A percentile compares a stretch with the other conserved stretches of the same genome.
These are phyloP conservation scores for Mormyrus lacerda DNA, from an alignment of 2,113 vertebrate genomes.

Conservation along the genomic window DNA sequence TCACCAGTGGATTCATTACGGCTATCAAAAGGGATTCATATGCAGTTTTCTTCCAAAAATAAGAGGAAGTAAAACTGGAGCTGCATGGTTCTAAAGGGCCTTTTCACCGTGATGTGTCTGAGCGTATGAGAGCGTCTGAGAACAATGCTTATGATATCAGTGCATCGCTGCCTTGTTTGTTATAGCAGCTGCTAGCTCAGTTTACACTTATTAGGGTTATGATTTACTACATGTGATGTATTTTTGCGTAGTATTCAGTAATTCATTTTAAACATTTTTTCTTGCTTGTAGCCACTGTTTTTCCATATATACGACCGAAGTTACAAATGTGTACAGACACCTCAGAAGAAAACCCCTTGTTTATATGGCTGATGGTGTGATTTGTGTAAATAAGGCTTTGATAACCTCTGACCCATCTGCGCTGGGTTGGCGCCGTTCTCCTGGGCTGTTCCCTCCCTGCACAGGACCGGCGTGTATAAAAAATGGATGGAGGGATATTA, in stretches of 20 bases:
- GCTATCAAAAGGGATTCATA: conserved; percentile 41
- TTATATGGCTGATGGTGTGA: neutral
- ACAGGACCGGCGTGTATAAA: neutral
- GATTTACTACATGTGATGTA: neutral
- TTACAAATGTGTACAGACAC: neutral
- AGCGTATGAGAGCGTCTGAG: neutral
- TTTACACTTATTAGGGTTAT: neutral
- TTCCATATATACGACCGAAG: neutral
- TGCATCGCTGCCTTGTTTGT: neutral
- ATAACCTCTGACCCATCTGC: neutral
- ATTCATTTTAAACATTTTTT: neutral
- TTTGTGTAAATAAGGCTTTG: neutral
- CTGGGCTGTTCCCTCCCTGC: neutral
- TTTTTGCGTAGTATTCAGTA: neutral
- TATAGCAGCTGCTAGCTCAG: neutral
- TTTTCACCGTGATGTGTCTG: conserved; percentile 34
- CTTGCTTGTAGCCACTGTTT: neutral
- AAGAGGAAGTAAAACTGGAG: conserved; percentile 12
- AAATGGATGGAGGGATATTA: neutral
- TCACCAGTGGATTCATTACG: conserved; percentile 55
- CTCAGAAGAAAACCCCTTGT: neutral
- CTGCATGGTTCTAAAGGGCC: conserved; percentile 40
- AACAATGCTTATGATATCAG: neutral
- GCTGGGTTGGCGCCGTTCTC: neutral
- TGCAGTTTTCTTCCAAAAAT: conserved; percentile 26